Evolutionary conservation across 2,888 invertebrate species (phyloP).

Genomic region (Hedychridium roseum): DNA sequence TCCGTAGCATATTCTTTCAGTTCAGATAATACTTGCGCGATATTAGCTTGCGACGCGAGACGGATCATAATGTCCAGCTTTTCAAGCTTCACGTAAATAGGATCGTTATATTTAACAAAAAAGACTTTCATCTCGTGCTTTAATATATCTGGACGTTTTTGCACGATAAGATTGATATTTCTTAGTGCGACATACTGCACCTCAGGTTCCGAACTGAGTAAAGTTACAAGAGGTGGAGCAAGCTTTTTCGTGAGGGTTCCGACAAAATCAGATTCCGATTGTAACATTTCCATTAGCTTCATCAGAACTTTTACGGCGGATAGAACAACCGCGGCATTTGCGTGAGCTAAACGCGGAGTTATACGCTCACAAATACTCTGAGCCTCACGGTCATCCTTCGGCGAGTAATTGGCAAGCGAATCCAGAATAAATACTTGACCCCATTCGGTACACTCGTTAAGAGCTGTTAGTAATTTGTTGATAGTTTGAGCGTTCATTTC

Average conservation of each 20-base stretch:
- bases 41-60: slow-evolving; percentile 96
- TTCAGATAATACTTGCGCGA: slow-evolving; percentile 97
- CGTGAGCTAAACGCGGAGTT: slow-evolving; percentile 96
- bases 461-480: slow-evolving; percentile 95
- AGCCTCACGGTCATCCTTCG: slow-evolving; percentile 96
- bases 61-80: slow-evolving; percentile 99
- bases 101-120: slow-evolving; percentile 99
- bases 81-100: slow-evolving; percentile 98
- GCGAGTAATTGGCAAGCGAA: slow-evolving; percentile 95
- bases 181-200: slow-evolving; percentile 98
- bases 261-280: slow-evolving; percentile 93
- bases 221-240: slow-evolving; percentile 97
- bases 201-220: slow-evolving; percentile 97
- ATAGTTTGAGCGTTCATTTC: slow-evolving; percentile 98
- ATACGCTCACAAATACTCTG: slow-evolving; percentile 98
- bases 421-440: slow-evolving; percentile 98
- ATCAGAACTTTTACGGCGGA: slow-evolving; percentile 98
- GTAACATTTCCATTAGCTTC: slow-evolving; percentile 98
- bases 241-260: slow-evolving; percentile 93
- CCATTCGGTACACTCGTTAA: slow-evolving; percentile 99
- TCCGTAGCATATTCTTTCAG: slow-evolving; percentile 99
- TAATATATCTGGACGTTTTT: slow-evolving; percentile 97
- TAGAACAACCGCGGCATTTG: slow-evolving; percentile 98
- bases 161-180: slow-evolving; percentile 98
- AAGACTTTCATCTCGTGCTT: slow-evolving; percentile 99